Evolutionary conservation across 1,140 invertebrate species (phyloP), one percentile per base, ranked within the genome.

Genomic region (Panagrolaimus sp.): DNA sequence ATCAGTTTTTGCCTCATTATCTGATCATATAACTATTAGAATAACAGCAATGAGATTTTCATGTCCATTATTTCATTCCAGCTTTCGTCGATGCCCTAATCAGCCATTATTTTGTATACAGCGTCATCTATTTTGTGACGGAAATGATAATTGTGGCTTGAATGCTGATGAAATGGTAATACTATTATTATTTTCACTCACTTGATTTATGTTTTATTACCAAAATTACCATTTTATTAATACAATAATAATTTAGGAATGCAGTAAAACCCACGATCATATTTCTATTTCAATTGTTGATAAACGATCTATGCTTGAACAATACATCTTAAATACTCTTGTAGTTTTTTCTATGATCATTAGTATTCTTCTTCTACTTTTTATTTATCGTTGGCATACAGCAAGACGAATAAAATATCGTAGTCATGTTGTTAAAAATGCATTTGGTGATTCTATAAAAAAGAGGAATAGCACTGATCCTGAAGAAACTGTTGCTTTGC

Each of bases 11-110:
- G 44, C 63, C 4, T 20, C 65, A 11, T 20, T 73, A 7, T 47
- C 25, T 14, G 43, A 43, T 13, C 45, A 44, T 46, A 42, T 75
- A 16, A 45, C n/a, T 14, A 43, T 73, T 20, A 48, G 38, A 62
- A 48, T 71, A 48, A 70, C 71, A 14, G 71, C 73, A 25, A 73
- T 73, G 31, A 69, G 71, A n/a, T 63, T 73, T 43, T 57, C 73
- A 14, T 73, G 71, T 75, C 44, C 72, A 27, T 42, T 45, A 42
- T 70, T 44, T 27, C 31, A 73, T 65, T 16, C 53, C 20, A 20
- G n/a, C 1, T 73, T 69, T 48, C 63, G 66, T 11, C 67, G 48
- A 63, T 73, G 71, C 63, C 71, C 71, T 23, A 73, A 73, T 62
- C 73, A 74, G n/a, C 73, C 45, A 42, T 42, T 74, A 16, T 66